A percentile compares a stretch with the other conserved stretches of the same genome.
These are phyloP conservation scores for Trissoscelio sp. DNA, from an alignment of 2,888 invertebrate species.

Conservation along the genomic window DNA sequence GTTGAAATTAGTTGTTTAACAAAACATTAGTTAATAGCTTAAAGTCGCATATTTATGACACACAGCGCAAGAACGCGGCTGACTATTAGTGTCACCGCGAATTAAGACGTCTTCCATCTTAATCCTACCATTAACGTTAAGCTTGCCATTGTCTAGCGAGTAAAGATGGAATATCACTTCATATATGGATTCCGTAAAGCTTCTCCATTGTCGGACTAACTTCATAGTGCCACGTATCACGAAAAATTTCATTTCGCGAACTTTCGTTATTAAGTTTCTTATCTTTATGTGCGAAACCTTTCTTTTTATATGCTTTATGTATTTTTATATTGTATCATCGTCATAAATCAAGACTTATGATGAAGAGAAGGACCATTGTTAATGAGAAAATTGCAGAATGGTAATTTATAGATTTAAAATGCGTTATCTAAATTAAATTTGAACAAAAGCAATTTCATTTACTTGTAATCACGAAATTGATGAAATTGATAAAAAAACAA, in stretches of 20 bases:
- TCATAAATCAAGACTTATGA: too few species aligned
- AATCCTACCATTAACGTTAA: constrained; percentile 54
- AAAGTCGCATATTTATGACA: constrained; percentile 23
- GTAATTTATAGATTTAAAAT: too few species aligned
- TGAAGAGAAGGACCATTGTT: too few species aligned
- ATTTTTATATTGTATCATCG: not conserved
- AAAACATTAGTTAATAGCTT: constrained; percentile 26
- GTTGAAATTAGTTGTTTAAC: constrained; percentile 27
- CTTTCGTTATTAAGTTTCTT: constrained; percentile 25
- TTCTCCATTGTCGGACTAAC: constrained; percentile 20
- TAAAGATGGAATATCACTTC: constrained; percentile 52
- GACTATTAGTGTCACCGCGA: constrained; percentile 43
- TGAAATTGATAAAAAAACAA: too few species aligned
- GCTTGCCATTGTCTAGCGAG: constrained; percentile 43
- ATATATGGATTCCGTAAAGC: constrained; percentile 37
- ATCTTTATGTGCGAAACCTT: not conserved
- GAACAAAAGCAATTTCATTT: too few species aligned
- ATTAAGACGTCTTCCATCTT: constrained; percentile 44
- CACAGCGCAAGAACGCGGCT: constrained; percentile 6
- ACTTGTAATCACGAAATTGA: too few species aligned
- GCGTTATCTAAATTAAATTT: too few species aligned
- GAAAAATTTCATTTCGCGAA: constrained; percentile 32
- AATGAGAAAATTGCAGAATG: too few species aligned
- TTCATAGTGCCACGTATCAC: constrained; percentile 14
- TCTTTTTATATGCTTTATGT: not conserved